Base-by-base conservation (phyloP, 2,113 vertebrate genomes). In the Brienomyrus longianalis region DNA sequence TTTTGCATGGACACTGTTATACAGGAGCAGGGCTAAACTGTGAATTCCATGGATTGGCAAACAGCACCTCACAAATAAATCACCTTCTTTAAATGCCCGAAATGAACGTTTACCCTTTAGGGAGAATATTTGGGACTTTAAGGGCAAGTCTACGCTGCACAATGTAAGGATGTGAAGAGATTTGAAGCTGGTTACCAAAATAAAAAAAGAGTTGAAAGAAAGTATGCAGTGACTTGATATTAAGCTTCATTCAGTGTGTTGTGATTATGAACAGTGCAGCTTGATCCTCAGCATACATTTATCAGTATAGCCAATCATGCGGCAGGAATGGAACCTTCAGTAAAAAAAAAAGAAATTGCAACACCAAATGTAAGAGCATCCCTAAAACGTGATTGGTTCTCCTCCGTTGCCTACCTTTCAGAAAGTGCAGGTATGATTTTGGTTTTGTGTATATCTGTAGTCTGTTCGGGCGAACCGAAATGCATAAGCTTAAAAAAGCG, bases 1-100 rank as follows among this genome's bases (percentile, higher is more conserved):
- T 95, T 95, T 94, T 94, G 95, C 95, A 95, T 95, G 95, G 95
- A 94, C 92, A 91, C 87, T 89, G 27, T 62, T 27, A n/a, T 19
- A 88, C 50, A 39, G 27, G 7, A 51, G 1, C 85, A 19, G 13
- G 27, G 27, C n/a, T 87, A 39, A 35, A 52, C 27, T 56, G n/a
- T 87, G 51, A 15, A 35, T 31, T 5, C 27, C 31, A 8, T 56
- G 48, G 51, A 52, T 8, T 39, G 51, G 51, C 31, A 0, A 87
- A 15, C 43, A 51, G 83, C 48, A 50, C 85, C 39, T 56, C n/a
- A 11, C 54, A 23, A 51, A 87, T 56, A 54, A 87, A 87, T 54
- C 51, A 8, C 13, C 45, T 84, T 27, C 23, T 48, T 48, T 84
- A 84, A 84, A 84, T 43, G 85, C 23, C 5, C 13, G 9, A 87